Percentiles rank a stretch among this genome's conserved stretches.
phyloP scores from a whole-genome alignment of 2,888 invertebrate species.

The Trilocha varians region DNA sequence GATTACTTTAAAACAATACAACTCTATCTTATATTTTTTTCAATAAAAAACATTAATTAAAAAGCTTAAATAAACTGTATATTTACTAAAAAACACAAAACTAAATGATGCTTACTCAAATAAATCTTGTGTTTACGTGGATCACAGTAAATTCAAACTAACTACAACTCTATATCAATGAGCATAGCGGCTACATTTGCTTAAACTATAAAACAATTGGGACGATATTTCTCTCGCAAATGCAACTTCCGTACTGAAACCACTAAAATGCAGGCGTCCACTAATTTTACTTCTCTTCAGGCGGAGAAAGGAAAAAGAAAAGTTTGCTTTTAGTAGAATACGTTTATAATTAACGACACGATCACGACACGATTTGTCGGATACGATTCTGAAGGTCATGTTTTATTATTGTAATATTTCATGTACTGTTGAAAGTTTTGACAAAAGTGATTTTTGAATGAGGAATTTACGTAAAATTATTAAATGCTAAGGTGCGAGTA shows the following conservation, averaged over 20 bases:
- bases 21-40: no score
- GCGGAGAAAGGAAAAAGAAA: slow-evolving; percentile 28
- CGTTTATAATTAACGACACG: slow-evolving; percentile 15
- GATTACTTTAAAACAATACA: no score
- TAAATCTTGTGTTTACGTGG: background rate
- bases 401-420: background rate
- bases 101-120: background rate
- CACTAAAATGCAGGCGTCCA: slow-evolving; percentile 22
- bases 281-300: slow-evolving; percentile 26
- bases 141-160: background rate
- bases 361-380: slow-evolving; percentile 1
- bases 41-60: no score
- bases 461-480: no score
- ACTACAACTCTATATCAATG: background rate
- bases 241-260: slow-evolving; percentile 8
- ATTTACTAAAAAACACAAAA: no score
- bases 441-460: no score
- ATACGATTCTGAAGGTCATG: background rate
- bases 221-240: slow-evolving; percentile 2
- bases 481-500: no score
- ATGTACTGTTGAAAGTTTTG: no score
- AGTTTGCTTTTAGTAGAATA: slow-evolving; percentile 33
- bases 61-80: no score
- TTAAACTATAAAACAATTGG: background rate
- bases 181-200: background rate